Percentiles rank a stretch among this genome's conserved stretches.
phyloP scores from a whole-genome alignment of 2,113 vertebrate genomes.

The Brevimyrus niger region DNA sequence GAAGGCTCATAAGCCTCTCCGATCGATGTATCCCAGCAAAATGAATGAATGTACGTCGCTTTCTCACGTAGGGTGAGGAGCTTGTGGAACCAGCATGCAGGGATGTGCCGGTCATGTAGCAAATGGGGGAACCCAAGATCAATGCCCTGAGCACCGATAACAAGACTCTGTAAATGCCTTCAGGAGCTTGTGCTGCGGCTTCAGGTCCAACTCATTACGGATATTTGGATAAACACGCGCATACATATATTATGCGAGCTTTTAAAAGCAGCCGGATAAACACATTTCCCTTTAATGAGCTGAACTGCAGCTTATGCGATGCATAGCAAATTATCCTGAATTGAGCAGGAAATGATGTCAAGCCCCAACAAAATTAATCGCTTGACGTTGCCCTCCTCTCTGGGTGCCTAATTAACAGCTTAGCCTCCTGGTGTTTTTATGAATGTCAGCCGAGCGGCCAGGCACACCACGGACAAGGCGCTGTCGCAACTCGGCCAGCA shows the following conservation, averaged over 20 bases:
- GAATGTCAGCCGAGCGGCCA: slow-evolving; percentile 53
- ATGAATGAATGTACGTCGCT: slow-evolving; percentile 66
- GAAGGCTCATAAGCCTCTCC: slow-evolving; percentile 95
- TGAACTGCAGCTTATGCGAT: slow-evolving; percentile 42
- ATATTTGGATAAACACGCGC: slow-evolving; percentile 61
- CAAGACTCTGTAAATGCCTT: slow-evolving; percentile 74
- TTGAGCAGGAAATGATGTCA: slow-evolving; percentile 56
- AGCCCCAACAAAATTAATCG: slow-evolving; percentile 51
- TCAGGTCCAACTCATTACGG: slow-evolving; percentile 54
- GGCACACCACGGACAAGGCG: slow-evolving; percentile 43
- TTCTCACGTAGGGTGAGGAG: background rate
- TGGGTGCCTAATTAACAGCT: slow-evolving; percentile 67
- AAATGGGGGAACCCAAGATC: slow-evolving; percentile 79
- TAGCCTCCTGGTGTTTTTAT: slow-evolving; percentile 67
- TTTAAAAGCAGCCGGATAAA: slow-evolving; percentile 55
- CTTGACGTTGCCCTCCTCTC: slow-evolving; percentile 56
- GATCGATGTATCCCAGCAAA: slow-evolving; percentile 98
- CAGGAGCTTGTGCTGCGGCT: slow-evolving; percentile 12
- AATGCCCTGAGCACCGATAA: slow-evolving; percentile 65
- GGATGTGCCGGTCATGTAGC: background rate
- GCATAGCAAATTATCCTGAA: slow-evolving; percentile 42
- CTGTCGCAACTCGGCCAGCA: slow-evolving; percentile 59
- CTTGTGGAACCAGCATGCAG: background rate
- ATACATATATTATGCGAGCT: slow-evolving; percentile 57
- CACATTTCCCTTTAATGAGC: slow-evolving; percentile 53